Evolutionary conservation across 2,888 invertebrate genomes (phyloP), one percentile per base, ranked within the genome.

Genomic region (Mythimna pallens): DNA sequence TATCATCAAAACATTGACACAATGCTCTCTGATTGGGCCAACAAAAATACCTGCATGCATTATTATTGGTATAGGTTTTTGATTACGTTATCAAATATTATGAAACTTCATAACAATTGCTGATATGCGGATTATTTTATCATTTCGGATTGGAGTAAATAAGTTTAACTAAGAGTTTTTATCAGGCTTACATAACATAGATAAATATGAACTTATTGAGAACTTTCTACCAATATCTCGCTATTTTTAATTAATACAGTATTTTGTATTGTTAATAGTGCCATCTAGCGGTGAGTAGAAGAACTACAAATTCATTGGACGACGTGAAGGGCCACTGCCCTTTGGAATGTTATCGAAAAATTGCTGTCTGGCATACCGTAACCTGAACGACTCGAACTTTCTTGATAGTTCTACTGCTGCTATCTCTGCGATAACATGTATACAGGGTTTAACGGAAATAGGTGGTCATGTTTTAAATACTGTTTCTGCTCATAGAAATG

Each of bases 211-310:
- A 66, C 0, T 8, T 17, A 50, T 80, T 62, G 20, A 43, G 58
- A 69, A 73, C 20, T 69, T 85, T 74, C 76, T 67, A 59, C 59
- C 20, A 50, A 54, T 0, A 43, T 4, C 4, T 70, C 0, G 5
- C 3, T n/a, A n/a, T 12, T 25, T 7, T 8, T n/a, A n/a, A n/a
- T 30, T 30, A 12, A 9, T 20, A 1, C 4, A 43, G 8, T 8
- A 6, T 20, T 34, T 7, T n/a, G 30, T 65, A 59, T 47, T 59
- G 22, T 30, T 40, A 63, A 65, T 17, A 70, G 25, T 43, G 87
- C 57, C 85, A 87, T 87, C 89, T 89, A 85, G 79, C 70, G 84
- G 50, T 17, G 67, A 87, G 75, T 83, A 85, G 89, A 40, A 25
- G n/a, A 70, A 40, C 43, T 25, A 25, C 0, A 70, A 58, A 9